These are phyloP conservation scores for Dissostichus mawsoni DNA, from an alignment of 2,113 vertebrate species.

Conservation along the genomic window DNA sequence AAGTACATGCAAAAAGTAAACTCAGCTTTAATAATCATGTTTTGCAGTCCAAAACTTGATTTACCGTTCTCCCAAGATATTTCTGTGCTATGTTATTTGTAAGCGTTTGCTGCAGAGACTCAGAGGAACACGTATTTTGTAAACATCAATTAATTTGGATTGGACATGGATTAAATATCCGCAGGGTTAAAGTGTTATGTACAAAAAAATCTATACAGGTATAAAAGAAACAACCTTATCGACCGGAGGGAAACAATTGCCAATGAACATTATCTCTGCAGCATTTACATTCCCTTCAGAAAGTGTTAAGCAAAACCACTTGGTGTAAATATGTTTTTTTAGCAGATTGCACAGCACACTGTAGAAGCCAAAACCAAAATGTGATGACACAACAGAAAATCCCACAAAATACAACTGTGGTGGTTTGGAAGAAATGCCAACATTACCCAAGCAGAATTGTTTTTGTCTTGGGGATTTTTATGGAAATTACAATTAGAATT, in stretches of 20 bases:
- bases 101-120: neutral
- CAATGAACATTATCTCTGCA: neutral
- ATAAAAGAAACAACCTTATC: neutral
- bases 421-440: neutral
- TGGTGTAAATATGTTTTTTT: neutral
- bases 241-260: neutral
- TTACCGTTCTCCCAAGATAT: neutral
- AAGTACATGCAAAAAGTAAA: neutral
- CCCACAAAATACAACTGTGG: neutral
- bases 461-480: neutral
- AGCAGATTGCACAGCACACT: neutral
- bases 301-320: neutral
- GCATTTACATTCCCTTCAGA: neutral
- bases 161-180: neutral
- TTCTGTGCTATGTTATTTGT: neutral
- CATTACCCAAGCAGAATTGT: neutral
- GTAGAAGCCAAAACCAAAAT: neutral
- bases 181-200: neutral
- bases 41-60: neutral
- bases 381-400: conserved; percentile 1
- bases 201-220: neutral
- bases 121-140: neutral
- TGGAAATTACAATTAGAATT: neutral
- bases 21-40: neutral
- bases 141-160: neutral